Conservation (phyloP, 2,797 vertebrate genomes). For the Phrynocephalus guinanensis region DNA sequence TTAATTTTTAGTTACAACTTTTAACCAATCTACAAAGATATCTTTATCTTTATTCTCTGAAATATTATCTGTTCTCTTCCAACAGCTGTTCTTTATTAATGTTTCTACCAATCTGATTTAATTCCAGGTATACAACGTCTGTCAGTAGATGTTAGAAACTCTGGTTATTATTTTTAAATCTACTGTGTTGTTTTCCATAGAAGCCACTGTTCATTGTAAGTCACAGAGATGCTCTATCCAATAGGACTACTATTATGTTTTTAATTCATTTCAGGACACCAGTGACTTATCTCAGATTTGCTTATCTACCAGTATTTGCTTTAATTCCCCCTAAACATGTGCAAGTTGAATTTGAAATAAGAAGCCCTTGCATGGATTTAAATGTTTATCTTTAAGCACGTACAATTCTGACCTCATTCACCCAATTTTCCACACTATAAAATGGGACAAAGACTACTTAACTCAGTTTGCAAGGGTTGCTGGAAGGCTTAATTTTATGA, state of each 20-base stretch:
- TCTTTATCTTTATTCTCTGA: not conserved
- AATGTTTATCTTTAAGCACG: slow-evolving; percentile 23
- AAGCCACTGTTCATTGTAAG: not conserved
- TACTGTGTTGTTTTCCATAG: not conserved
- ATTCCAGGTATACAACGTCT: not conserved
- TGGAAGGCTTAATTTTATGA: slow-evolving; percentile 24
- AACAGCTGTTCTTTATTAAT: slow-evolving; percentile 10
- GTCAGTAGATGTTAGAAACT: not conserved
- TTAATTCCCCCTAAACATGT: slow-evolving; percentile 23
- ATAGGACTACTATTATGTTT: not conserved
- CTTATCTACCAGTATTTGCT: slow-evolving; percentile 24
- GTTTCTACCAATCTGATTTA: not conserved
- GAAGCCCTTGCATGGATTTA: slow-evolving; percentile 13
- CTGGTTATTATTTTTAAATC: not conserved
- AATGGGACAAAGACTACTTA: slow-evolving; percentile 36
- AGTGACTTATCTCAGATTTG: slow-evolving; percentile 30
- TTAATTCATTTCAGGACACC: slow-evolving; percentile 18
- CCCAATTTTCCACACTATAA: slow-evolving; percentile 23
- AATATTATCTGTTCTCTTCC: not conserved
- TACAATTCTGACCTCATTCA: slow-evolving; percentile 22
- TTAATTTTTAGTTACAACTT: not conserved
- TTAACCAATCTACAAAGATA: not conserved
- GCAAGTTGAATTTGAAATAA: slow-evolving; percentile 18
- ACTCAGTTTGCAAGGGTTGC: not conserved
- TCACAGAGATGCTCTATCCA: not conserved